Percentiles rank a stretch among this genome's conserved stretches.
phyloP scores from a whole-genome alignment of 2,888 invertebrate species.

The Agapostemon virescens region DNA sequence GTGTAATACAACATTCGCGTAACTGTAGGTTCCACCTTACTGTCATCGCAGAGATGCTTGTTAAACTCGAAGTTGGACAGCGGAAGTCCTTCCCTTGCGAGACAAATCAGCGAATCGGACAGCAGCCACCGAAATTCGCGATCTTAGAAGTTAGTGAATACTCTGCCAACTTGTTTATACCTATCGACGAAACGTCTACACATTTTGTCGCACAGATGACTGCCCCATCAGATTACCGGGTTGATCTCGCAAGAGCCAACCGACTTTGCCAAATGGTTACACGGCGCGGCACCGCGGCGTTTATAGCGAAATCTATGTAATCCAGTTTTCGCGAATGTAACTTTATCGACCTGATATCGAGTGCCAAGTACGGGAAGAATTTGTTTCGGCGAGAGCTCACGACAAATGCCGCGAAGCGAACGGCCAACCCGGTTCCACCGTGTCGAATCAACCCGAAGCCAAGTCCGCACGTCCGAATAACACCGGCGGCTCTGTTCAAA shows the following conservation, averaged over 20 bases:
- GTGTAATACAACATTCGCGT: neutral
- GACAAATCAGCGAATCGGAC: neutral
- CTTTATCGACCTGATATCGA: slow-evolving; percentile 57
- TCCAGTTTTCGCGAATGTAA: slow-evolving; percentile 57
- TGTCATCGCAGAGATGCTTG: neutral
- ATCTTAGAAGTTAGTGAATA: slow-evolving; percentile 19
- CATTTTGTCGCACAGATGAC: slow-evolving; percentile 51
- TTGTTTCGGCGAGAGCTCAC: neutral
- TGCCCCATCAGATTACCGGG: slow-evolving; percentile 63
- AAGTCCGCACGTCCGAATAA: slow-evolving; percentile 2
- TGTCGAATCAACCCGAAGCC: neutral
- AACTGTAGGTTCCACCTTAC: neutral
- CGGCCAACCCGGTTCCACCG: neutral
- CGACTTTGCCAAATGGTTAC: slow-evolving; percentile 62
- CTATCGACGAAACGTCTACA: slow-evolving; percentile 51
- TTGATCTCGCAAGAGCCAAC: slow-evolving; percentile 65
- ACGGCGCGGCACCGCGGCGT: slow-evolving; percentile 9
- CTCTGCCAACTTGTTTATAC: slow-evolving; percentile 22
- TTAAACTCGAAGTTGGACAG: neutral
- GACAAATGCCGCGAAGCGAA: neutral
- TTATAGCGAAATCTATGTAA: slow-evolving; percentile 44
- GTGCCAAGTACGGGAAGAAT: slow-evolving; percentile 47
- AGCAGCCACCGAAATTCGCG: neutral
- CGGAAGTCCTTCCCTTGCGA: neutral
- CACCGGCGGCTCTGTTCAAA: neutral